Percentiles rank a stretch among this genome's conserved stretches.
Evolutionary conservation across 2,888 invertebrate genomes (phyloP).

Genomic region (Harpalus rufipes): DNA sequence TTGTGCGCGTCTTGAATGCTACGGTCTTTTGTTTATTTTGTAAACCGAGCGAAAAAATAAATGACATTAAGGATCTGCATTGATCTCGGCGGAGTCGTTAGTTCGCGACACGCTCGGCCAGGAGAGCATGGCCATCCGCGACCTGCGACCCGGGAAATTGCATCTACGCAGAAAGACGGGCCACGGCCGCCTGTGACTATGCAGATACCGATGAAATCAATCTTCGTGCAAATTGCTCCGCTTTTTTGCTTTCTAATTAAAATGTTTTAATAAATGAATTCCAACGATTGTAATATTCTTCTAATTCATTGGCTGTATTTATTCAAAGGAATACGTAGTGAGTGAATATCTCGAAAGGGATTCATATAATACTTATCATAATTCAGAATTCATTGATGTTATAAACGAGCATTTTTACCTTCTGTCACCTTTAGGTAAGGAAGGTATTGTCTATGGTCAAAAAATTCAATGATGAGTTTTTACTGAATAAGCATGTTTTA

Average conservation of each 20-base stretch:
- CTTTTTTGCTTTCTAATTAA: slow-evolving; percentile 12
- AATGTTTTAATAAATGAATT: not conserved
- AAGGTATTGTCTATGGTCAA: too few species aligned
- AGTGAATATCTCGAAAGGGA: too few species aligned
- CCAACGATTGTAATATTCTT: too few species aligned
- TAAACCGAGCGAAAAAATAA: slow-evolving; percentile 50
- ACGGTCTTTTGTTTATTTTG: slow-evolving; percentile 49
- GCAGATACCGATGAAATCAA: slow-evolving; percentile 5
- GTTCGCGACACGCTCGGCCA: slow-evolving; percentile 58
- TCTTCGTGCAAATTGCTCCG: slow-evolving; percentile 28
- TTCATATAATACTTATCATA: too few species aligned
- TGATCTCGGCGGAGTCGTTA: slow-evolving; percentile 62
- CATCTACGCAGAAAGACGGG: slow-evolving; percentile 15
- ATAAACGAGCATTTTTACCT: too few species aligned
- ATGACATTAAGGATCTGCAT: slow-evolving; percentile 59
- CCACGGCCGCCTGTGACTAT: not conserved
- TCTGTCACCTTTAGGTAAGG: too few species aligned
- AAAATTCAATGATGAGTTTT: too few species aligned
- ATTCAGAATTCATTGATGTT: too few species aligned
- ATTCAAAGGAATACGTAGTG: too few species aligned
- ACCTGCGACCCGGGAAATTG: slow-evolving; percentile 57
- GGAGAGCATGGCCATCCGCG: slow-evolving; percentile 49
- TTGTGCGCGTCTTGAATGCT: slow-evolving; percentile 24
- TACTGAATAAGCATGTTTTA: too few species aligned
- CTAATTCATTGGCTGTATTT: too few species aligned